Evolutionary conservation across 2,113 vertebrate species (phyloP).

Genomic region (Thunnus thynnus): DNA sequence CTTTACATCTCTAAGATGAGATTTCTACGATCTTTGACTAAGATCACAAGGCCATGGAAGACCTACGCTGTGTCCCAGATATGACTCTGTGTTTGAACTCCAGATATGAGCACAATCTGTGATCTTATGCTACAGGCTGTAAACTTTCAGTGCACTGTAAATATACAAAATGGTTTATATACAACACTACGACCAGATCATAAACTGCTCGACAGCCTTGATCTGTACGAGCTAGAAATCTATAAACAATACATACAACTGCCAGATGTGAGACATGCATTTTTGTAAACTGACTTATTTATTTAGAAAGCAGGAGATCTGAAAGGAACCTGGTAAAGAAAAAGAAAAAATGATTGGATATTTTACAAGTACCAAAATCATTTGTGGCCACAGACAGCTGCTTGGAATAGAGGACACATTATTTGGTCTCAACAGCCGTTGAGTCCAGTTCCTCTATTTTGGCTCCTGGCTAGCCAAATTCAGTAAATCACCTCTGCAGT

Average conservation of each 20-base stretch:
- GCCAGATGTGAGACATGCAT: slow-evolving; percentile 55
- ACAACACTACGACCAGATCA: slow-evolving; percentile 40
- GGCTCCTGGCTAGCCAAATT: slow-evolving; percentile 29
- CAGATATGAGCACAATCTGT: slow-evolving; percentile 37
- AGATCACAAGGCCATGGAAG: slow-evolving; percentile 37
- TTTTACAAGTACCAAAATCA: slow-evolving; percentile 31
- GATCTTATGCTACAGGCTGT: slow-evolving; percentile 30
- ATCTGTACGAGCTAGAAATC: slow-evolving; percentile 36
- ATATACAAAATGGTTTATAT: slow-evolving; percentile 60
- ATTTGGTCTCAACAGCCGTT: slow-evolving; percentile 32
- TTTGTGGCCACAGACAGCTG: slow-evolving; percentile 52
- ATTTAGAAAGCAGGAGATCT: slow-evolving; percentile 48
- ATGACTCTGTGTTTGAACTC: slow-evolving; percentile 35
- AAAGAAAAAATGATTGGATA: slow-evolving; percentile 23
- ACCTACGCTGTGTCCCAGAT: slow-evolving; percentile 32
- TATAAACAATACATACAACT: slow-evolving; percentile 44
- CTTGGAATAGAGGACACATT: slow-evolving; percentile 38
- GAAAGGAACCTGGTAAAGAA: slow-evolving; percentile 25
- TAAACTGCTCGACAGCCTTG: slow-evolving; percentile 20
- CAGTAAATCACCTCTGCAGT: slow-evolving; percentile 44
- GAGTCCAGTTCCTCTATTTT: slow-evolving; percentile 23
- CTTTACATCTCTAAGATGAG: slow-evolving; percentile 27
- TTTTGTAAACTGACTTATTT: slow-evolving; percentile 36
- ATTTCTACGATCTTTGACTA: slow-evolving; percentile 18
- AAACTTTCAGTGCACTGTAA: slow-evolving; percentile 65